These are phyloP conservation scores for Papilio machaon DNA, from an alignment of 1,140 invertebrate species.

Conservation along the genomic window DNA sequence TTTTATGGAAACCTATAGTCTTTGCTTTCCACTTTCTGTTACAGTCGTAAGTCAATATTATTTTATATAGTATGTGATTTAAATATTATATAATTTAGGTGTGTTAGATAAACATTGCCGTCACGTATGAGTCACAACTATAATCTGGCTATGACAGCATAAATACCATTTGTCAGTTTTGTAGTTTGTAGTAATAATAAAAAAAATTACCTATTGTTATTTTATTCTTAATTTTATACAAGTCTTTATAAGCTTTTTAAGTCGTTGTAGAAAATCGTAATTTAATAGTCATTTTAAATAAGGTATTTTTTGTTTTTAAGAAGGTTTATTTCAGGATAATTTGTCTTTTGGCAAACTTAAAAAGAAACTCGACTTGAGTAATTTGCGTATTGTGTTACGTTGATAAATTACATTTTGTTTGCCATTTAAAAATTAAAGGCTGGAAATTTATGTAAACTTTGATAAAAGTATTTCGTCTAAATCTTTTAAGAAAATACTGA, in stretches of 20 bases:
- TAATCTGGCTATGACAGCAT: too few relatives aligned
- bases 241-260: neutral
- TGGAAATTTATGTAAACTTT: neutral
- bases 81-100: too few relatives aligned
- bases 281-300: neutral
- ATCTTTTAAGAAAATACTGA: neutral
- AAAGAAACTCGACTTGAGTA: neutral
- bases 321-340: conserved; percentile 1
- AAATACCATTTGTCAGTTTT: too few relatives aligned
- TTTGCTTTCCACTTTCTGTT: too few relatives aligned
- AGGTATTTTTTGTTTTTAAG: conserved; percentile 8
- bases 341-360: conserved; percentile 13
- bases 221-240: neutral
- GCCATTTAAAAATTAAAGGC: neutral
- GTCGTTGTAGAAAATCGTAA: neutral
- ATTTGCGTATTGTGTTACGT: conserved; percentile 2
- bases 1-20: too few relatives aligned
- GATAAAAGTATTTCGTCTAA: neutral
- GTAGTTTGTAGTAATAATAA: too few relatives aligned
- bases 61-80: too few relatives aligned
- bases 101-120: too few relatives aligned
- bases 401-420: conserved; percentile 26
- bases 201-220: neutral
- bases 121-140: too few relatives aligned
- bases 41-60: too few relatives aligned